These are phyloP conservation scores for Neolamprologus falcicula DNA, from an alignment of 2,113 vertebrate species.

Conservation along the genomic window DNA sequence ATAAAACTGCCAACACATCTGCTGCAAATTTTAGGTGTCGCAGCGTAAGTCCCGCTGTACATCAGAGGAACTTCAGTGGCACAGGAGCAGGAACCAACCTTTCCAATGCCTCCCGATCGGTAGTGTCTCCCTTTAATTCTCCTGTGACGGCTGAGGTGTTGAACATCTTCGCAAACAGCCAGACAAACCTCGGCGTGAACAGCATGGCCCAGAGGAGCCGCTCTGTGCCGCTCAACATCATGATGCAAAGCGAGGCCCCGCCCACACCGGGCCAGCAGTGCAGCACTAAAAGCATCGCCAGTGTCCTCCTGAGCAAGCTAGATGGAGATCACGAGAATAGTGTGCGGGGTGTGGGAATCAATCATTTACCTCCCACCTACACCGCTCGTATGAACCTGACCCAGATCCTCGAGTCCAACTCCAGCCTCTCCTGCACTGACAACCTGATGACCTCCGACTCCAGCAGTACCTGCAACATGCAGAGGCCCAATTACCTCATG, in stretches of 20 bases:
- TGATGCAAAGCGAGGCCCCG: conserved; percentile 93
- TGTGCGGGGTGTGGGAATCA: conserved; percentile 85
- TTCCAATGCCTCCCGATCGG: conserved; percentile 76
- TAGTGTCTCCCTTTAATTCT: conserved; percentile 84
- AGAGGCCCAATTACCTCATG: conserved; percentile 86
- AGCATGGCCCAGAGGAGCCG: conserved; percentile 94
- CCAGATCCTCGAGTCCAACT: conserved; percentile 88
- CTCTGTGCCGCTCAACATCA: conserved; percentile 92
- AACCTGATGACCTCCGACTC: conserved; percentile 77
- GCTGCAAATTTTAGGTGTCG: conserved; percentile 83
- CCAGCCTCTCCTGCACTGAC: conserved; percentile 78
- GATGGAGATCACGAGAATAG: conserved; percentile 84
- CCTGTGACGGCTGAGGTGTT: conserved; percentile 82
- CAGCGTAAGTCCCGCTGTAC: conserved; percentile 94
- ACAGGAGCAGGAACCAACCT: conserved; percentile 67
- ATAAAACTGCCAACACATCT: conserved; percentile 72
- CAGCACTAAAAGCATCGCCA: conserved; percentile 83
- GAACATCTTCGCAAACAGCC: conserved; percentile 79
- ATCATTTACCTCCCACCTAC: conserved; percentile 89
- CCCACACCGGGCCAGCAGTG: conserved; percentile 77
- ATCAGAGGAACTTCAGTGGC: conserved; percentile 85
- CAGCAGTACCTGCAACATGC: conserved; percentile 79
- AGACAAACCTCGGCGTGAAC: conserved; percentile 75
- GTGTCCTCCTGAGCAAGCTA: conserved; percentile 88
- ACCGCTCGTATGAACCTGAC: conserved; percentile 98